A percentile compares a stretch with the other conserved stretches of the same genome.
These are phyloP conservation scores for Eonycteris spelaea DNA, from an alignment of 2,113 vertebrate species.

Conservation along the genomic window DNA sequence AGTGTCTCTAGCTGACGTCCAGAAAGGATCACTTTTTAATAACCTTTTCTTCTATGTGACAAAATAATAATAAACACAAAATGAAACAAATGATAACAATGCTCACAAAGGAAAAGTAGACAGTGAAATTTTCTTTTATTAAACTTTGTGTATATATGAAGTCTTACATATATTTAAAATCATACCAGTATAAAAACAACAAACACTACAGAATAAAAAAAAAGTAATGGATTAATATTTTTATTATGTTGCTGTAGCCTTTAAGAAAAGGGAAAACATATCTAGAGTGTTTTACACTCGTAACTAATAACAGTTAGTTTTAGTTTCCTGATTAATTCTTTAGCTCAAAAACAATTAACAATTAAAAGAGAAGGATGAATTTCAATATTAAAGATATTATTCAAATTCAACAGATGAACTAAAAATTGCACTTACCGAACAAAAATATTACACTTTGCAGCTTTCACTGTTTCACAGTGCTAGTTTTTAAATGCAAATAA, in stretches of 20 bases:
- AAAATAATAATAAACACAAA: not conserved
- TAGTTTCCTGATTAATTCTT: constrained; percentile 41
- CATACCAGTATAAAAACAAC: not conserved
- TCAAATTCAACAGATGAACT: not conserved
- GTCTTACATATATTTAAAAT: not conserved
- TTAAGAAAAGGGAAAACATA: not conserved
- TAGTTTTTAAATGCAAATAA: constrained; percentile 39
- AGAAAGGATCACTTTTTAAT: not conserved
- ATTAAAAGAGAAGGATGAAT: not conserved
- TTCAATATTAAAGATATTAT: constrained; percentile 8
- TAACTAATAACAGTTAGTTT: constrained; percentile 21
- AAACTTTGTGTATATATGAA: not conserved
- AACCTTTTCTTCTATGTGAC: not conserved
- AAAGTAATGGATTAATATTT: constrained; percentile 10
- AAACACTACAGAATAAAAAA: constrained; percentile 1
- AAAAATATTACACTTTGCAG: not conserved
- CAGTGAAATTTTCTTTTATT: not conserved
- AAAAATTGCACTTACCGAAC: not conserved
- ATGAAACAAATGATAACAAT: not conserved
- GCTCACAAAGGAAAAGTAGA: constrained; percentile 15
- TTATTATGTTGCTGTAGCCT: constrained; percentile 2
- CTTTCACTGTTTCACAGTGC: not conserved
- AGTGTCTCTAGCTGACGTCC: not conserved
- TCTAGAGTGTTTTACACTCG: not conserved
- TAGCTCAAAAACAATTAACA: constrained; percentile 18